Base-by-base conservation (phyloP, 2,888 invertebrate genomes). In the Machimus rusticus region DNA sequence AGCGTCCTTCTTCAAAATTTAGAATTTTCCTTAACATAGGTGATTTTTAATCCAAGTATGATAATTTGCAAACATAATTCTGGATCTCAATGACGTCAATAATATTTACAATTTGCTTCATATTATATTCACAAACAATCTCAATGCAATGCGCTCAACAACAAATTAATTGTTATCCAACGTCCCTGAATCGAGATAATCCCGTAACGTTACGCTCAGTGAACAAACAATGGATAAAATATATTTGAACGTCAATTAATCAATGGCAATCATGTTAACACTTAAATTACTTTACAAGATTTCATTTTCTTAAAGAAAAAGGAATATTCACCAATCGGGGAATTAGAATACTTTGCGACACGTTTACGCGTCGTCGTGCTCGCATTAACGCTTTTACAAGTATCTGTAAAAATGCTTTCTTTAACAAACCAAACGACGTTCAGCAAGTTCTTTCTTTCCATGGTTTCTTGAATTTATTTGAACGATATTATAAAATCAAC, bases 161-260 rank as follows among this genome's bases (percentile, higher is more conserved):
- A 76, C 39, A 34, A 76, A 76, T 76, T 12, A 39, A 76, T 76
- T 76, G 39, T 76, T 37, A 39, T 34, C n/a, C 28, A 66, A 66
- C 66, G 23, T 66, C 1, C 12, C 66, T 66, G 66, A 66, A 66
- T 66, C 66, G 66, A 66, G 66, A 19, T 6, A 28, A 66, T 66
- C 28, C 66, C 66, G 66, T 66, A 66, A 66, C 66, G 66, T 66
- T 66, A 66, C 28, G 66, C 66, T 66, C 66, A 76, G 31, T 51
- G 51, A 46, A 55, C 81, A 81, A 81, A 81, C 81, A 81, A 31
- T 55, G 81, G 81, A 81, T 81, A 81, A 81, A 81, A 81, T 81
- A 81, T 81, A 81, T 51, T 81, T 51, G 51, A 81, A 81, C 66
- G 23, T 81, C 51, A 51, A 51, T 81, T 31, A 55, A 81, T 31